These are phyloP conservation scores for Heliothis peltigera DNA, from an alignment of 2,888 invertebrate species.

Conservation along the genomic window DNA sequence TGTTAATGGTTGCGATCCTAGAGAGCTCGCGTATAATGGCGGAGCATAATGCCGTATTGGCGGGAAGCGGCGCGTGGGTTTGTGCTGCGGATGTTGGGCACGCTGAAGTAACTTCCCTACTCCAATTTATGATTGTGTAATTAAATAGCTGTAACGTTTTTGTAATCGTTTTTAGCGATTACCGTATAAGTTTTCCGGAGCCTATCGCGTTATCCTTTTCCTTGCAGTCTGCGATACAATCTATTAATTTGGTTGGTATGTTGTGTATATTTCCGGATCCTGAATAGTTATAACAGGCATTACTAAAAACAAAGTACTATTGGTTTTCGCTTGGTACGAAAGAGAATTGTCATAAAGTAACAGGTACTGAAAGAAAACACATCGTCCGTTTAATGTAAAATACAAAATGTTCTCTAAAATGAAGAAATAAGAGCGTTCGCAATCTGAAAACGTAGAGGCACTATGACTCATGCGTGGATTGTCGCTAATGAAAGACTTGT, in stretches of 20 bases:
- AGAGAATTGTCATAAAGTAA: constrained; percentile 5
- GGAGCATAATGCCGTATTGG: constrained; percentile 61
- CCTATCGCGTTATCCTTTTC: constrained; percentile 42
- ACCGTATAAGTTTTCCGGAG: constrained; percentile 27
- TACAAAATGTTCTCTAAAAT: not conserved
- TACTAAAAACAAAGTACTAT: not conserved
- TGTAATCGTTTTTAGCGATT: constrained; percentile 31
- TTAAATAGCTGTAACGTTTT: constrained; percentile 29
- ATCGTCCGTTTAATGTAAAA: not conserved
- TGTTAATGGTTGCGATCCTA: constrained; percentile 73
- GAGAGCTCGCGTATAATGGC: constrained; percentile 69
- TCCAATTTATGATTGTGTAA: constrained; percentile 52
- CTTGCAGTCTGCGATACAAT: constrained; percentile 16
- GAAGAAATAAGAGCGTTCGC: not conserved
- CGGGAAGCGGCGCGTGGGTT: constrained; percentile 66
- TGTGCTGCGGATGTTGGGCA: constrained; percentile 54
- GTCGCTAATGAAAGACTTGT: constrained; percentile 51
- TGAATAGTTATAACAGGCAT: constrained; percentile 10
- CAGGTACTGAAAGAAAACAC: not conserved
- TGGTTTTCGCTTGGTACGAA: no score
- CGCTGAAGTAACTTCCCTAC: constrained; percentile 60
- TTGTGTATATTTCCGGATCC: constrained; percentile 3
- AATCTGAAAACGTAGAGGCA: constrained; percentile 30
- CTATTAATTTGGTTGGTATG: not conserved
- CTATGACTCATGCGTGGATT: constrained; percentile 33